phyloP scores from a whole-genome alignment of 2,797 vertebrate species.

The Takifugu rubripes region DNA sequence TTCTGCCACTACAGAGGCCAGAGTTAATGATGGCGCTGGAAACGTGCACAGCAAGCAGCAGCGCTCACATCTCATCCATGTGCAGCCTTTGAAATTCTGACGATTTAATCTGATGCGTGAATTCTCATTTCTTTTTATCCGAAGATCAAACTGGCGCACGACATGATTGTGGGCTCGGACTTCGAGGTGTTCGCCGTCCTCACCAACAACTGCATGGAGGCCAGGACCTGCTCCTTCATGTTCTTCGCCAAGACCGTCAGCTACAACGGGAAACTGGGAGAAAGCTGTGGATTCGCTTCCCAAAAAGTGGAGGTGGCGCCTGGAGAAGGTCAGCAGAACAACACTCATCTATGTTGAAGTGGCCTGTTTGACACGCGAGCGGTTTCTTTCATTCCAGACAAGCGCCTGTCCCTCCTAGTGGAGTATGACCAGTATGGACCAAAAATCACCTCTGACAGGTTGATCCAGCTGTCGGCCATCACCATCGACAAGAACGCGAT shows the following conservation, averaged over 20 bases:
- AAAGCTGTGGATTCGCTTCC: slow-evolving; percentile 68
- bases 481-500: slow-evolving; percentile 63
- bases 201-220: slow-evolving; percentile 67
- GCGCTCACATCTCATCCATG: not conserved
- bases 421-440: slow-evolving; percentile 75
- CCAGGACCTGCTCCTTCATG: slow-evolving; percentile 68
- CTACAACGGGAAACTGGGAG: slow-evolving; percentile 77
- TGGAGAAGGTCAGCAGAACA: slow-evolving; percentile 64
- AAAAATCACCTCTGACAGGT: slow-evolving; percentile 78
- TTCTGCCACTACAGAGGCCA: not conserved
- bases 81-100: not conserved
- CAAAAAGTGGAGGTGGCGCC: slow-evolving; percentile 64
- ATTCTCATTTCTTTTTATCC: not conserved
- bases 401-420: slow-evolving; percentile 59
- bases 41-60: too few relatives aligned
- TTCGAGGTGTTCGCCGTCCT: slow-evolving; percentile 79
- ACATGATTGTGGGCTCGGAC: slow-evolving; percentile 79
- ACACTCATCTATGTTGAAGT: too few relatives aligned
- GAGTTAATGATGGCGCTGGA: too few relatives aligned
- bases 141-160: slow-evolving; percentile 77
- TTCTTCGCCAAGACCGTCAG: slow-evolving; percentile 71
- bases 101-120: not conserved
- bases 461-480: slow-evolving; percentile 83
- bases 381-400: slow-evolving; percentile 63
- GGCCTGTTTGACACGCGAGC: not conserved